These are phyloP conservation scores for Rutpela maculata DNA, from an alignment of 2,888 invertebrate genomes.

Conservation along the genomic window DNA sequence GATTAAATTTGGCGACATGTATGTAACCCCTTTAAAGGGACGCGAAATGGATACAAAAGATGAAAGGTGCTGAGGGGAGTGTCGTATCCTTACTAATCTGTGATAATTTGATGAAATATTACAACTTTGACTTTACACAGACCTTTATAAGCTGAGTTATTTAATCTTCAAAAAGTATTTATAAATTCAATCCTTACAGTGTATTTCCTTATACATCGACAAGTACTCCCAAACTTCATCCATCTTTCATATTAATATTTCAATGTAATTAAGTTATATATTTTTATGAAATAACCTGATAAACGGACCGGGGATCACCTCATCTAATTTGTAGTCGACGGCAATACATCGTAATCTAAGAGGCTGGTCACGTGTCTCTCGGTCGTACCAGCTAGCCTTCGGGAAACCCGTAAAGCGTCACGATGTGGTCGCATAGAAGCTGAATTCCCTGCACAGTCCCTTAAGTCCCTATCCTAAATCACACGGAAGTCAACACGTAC, in stretches of 20 bases:
- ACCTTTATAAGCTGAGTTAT: not conserved
- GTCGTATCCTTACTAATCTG: too few species aligned
- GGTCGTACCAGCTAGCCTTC: conserved; percentile 35
- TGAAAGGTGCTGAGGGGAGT: too few species aligned
- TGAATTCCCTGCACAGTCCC: conserved; percentile 7
- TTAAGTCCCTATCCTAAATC: conserved; percentile 24
- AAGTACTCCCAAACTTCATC: not conserved
- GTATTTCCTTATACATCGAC: conserved; percentile 2
- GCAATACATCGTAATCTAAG: conserved; percentile 28
- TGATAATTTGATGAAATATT: too few species aligned
- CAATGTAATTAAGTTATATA: conserved; percentile 37
- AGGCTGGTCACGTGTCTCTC: conserved; percentile 37
- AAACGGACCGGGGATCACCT: conserved; percentile 26
- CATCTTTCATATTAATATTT: conserved; percentile 34
- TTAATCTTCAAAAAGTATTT: not conserved
- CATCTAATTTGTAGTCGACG: conserved; percentile 37
- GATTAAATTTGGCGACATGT: too few species aligned
- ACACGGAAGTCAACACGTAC: conserved; percentile 36
- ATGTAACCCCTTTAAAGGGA: too few species aligned
- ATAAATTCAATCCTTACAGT: not conserved
- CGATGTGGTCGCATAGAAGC: conserved; percentile 29
- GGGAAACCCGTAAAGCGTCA: conserved; percentile 33
- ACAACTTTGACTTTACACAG: too few species aligned
- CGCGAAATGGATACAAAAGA: too few species aligned
- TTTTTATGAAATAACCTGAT: conserved; percentile 38